These are phyloP conservation scores for Lichenostomus cassidix DNA, from an alignment of 2,113 vertebrate species.

Conservation along the genomic window DNA sequence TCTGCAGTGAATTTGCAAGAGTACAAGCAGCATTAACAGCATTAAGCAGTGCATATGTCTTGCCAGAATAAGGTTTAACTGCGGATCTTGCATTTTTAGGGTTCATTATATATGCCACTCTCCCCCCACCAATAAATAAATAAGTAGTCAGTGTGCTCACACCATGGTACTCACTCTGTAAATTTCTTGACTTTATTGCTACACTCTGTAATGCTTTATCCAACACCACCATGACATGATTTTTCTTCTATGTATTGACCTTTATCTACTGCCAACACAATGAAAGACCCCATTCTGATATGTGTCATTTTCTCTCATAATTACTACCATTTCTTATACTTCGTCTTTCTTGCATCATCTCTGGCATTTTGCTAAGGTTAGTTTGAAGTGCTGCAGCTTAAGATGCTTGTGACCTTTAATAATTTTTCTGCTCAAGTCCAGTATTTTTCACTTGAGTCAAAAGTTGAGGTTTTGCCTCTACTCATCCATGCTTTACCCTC, in stretches of 20 bases:
- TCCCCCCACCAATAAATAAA: fast-evolving
- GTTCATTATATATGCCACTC: neutral
- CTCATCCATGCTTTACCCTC: neutral
- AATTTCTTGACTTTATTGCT: neutral
- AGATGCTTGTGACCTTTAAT: neutral
- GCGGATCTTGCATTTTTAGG: neutral
- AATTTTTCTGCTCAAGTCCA: neutral
- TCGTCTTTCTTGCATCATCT: neutral
- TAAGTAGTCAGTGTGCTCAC: neutral
- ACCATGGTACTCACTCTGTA: neutral
- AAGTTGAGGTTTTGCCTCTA: neutral
- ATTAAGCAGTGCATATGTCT: neutral
- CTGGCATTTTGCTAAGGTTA: neutral
- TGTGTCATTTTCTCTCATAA: neutral
- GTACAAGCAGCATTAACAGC: neutral
- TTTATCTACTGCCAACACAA: neutral
- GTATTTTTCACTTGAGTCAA: neutral
- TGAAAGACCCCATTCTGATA: neutral
- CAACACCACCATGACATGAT: neutral
- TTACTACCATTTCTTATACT: neutral
- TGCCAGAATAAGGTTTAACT: neutral
- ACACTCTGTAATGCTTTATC: neutral
- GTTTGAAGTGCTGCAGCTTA: neutral
- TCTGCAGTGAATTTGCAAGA: neutral
- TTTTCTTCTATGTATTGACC: neutral